Percentiles rank a stretch among this genome's conserved stretches.
These are phyloP conservation scores for Pseudopleuronectes americanus DNA, from an alignment of 2,797 vertebrate genomes.

Conservation along the genomic window DNA sequence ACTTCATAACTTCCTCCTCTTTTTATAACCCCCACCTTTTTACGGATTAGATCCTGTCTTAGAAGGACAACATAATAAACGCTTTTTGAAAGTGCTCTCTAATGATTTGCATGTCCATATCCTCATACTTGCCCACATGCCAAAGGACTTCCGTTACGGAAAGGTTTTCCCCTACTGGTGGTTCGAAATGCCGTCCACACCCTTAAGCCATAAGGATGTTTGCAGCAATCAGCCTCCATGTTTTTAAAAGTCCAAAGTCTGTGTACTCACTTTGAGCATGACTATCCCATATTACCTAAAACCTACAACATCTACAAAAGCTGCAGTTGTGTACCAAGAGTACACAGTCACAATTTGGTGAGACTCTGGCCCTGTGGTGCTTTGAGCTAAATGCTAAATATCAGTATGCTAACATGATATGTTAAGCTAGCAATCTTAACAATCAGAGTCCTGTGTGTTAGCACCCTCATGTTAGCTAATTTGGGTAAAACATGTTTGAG, in stretches of 20 bases:
- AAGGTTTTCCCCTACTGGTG: slow-evolving; percentile 61
- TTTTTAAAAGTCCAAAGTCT: background rate
- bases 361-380: background rate
- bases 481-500: background rate
- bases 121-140: slow-evolving; percentile 41
- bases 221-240: slow-evolving; percentile 38
- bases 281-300: background rate
- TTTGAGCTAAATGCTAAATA: background rate
- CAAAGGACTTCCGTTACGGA: slow-evolving; percentile 69
- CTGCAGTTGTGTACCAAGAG: background rate
- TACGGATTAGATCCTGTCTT: slow-evolving; percentile 42
- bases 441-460: background rate
- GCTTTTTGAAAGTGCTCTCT: slow-evolving; percentile 51
- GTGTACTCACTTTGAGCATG: background rate
- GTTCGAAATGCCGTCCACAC: slow-evolving; percentile 63
- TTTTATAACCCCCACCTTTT: slow-evolving; percentile 44
- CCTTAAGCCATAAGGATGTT: slow-evolving; percentile 57
- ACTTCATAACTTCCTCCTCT: slow-evolving; percentile 53
- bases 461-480: background rate
- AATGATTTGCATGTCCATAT: slow-evolving; percentile 52
- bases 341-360: background rate
- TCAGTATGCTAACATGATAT: background rate
- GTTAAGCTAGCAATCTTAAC: background rate
- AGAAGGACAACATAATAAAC: slow-evolving; percentile 55
- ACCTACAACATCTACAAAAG: background rate